Evolutionary conservation across 2,797 vertebrate species (phyloP).

Genomic region (Pseudocheirus occidentalis): DNA sequence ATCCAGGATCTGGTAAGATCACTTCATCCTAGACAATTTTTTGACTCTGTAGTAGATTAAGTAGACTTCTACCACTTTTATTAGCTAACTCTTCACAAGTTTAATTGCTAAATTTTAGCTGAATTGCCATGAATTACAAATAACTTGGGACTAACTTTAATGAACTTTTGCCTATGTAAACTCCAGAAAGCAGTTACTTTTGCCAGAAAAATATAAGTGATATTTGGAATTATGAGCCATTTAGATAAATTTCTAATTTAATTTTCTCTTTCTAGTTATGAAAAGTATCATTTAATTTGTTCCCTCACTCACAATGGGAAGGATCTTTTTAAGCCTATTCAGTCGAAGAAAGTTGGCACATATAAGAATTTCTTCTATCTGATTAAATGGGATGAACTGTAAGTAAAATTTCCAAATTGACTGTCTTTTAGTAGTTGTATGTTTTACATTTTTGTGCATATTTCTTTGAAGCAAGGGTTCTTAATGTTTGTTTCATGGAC

Average conservation of each 20-base stretch:
- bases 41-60: not conserved
- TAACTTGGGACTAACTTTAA: constrained; percentile 32
- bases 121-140: constrained; percentile 42
- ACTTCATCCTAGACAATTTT: not conserved
- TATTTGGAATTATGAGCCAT: constrained; percentile 41
- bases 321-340: constrained; percentile 96
- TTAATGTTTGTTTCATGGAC: not conserved
- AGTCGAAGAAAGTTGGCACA: constrained; percentile 97
- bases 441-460: not conserved
- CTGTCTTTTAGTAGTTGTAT: constrained; percentile 28
- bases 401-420: constrained; percentile 83
- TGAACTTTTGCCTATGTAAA: not conserved
- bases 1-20: not conserved
- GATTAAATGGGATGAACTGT: constrained; percentile 99
- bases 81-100: not conserved
- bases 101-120: constrained; percentile 13
- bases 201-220: constrained; percentile 8
- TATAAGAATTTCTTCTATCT: constrained; percentile 99
- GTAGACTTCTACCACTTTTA: not conserved
- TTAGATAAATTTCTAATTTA: constrained; percentile 59
- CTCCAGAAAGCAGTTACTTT: constrained; percentile 45
- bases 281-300: constrained; percentile 97
- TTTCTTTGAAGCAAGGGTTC: not conserved
- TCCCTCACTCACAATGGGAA: constrained; percentile 95
- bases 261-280: constrained; percentile 88